Conservation (phyloP, 2,888 invertebrate species). For the Molorchus minor region DNA sequence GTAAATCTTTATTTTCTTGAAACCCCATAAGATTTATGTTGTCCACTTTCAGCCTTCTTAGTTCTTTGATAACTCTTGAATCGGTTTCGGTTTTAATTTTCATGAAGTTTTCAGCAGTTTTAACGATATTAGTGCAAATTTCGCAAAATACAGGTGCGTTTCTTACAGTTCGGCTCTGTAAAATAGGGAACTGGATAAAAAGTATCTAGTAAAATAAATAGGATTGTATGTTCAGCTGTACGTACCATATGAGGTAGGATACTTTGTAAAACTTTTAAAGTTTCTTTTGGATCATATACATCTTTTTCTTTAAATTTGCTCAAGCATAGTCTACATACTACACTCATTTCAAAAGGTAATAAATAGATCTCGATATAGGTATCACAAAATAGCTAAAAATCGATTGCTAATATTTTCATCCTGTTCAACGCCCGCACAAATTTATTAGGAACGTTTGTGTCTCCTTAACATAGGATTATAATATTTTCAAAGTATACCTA, state of each 20-base stretch:
- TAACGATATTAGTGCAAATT: constrained; percentile 14
- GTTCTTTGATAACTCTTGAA: constrained; percentile 7
- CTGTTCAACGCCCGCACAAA: no score
- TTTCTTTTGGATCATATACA: constrained; percentile 5
- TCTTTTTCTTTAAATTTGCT: neutral
- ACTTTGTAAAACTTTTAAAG: constrained; percentile 9
- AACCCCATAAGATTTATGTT: constrained; percentile 17
- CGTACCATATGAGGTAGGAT: constrained; percentile 26
- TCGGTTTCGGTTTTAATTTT: constrained; percentile 1
- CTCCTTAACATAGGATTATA: no score
- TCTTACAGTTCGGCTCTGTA: constrained; percentile 11
- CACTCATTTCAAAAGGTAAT: no score
- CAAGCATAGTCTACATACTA: neutral
- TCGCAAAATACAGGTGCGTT: constrained; percentile 15
- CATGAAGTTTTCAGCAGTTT: constrained; percentile 8
- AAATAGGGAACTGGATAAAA: neutral
- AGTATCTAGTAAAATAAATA: neutral
- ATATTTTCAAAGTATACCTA: no score
- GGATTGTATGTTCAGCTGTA: no score
- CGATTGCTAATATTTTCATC: no score
- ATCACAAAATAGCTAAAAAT: no score
- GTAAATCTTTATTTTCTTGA: neutral
- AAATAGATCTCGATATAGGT: no score
- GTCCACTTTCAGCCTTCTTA: neutral
- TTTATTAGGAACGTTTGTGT: no score